Evolutionary conservation across 2,888 invertebrate species (phyloP), one percentile per base, ranked within the genome.

Genomic region (Morinoia aosen): DNA sequence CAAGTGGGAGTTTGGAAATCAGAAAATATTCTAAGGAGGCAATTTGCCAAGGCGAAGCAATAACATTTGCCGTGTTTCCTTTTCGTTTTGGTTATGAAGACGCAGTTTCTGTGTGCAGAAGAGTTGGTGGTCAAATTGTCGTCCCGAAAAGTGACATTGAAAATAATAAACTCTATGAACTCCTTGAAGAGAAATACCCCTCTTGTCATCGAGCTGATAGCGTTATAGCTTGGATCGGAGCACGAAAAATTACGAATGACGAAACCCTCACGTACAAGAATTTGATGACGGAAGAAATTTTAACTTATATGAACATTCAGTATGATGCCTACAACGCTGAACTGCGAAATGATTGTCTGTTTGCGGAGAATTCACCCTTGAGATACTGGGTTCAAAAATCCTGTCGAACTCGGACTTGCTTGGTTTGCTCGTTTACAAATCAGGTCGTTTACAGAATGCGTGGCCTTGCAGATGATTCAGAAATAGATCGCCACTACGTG

Each of bases 161-260:
- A 64, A 96, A 96, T 88, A 11, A 10, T 12, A 94, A 88, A n/a
- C 57, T 96, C 33, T 90, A 95, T 16, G 93, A 94, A 11, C 58
- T 16, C 14, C 57, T 56, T 33, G n/a, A 33, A 40, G 16, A 39
- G 56, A 91, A 4, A 94, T 95, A 57, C n/a, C 61, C 4, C 96
- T 96, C 48, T 56, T 96, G 95, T 19, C 48, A 58, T 57, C 33
- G 48, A 25, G 95, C n/a, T 58, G 95, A 95, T 93, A 96, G 95
- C 39, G 94, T 96, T n/a, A 96, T 95, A 90, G 57, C 95, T 58
- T 96, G 95, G 96, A 76, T 96, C 33, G 96, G 96, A 11, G 58
- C 96, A 7, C 61, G 56, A 16, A 93, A 91, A 48, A 58, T 91
- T 8, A 56, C 76, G 39, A 48, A 95, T 25, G 90, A 88, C 48